Percentiles rank a stretch among this genome's conserved stretches.
Evolutionary conservation across 2,797 vertebrate genomes (phyloP).

Genomic region (Pygocentrus nattereri): DNA sequence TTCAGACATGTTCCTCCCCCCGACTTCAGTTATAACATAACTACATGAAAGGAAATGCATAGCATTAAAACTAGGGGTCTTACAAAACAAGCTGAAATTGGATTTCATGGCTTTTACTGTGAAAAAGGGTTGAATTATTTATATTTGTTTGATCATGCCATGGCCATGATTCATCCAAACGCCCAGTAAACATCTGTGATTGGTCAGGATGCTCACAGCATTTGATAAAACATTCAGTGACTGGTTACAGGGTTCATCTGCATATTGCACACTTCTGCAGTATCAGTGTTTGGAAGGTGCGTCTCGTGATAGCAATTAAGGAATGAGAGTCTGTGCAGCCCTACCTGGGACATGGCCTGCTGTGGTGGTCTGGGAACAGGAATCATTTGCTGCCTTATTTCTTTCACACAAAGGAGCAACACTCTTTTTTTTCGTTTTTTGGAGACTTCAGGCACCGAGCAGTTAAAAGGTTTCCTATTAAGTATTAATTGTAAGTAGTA

Average conservation of each 20-base stretch:
- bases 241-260: neutral
- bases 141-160: no score
- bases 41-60: no score
- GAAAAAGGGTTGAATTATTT: no score
- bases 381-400: neutral
- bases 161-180: neutral
- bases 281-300: neutral
- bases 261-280: no score
- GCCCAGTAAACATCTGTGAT: neutral
- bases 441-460: neutral
- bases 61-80: no score
- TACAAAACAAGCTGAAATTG: no score
- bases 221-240: neutral
- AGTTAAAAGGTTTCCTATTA: conserved; percentile 47
- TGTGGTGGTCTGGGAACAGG: no score
- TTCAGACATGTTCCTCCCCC: no score
- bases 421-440: neutral
- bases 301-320: no score
- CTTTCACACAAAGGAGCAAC: neutral
- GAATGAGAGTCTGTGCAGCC: neutral
- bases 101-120: no score
- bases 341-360: neutral
- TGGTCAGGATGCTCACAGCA: neutral
- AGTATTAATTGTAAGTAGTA: conserved; percentile 40
- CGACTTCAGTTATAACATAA: no score